phyloP scores from a whole-genome alignment of 2,113 vertebrate species.

The Myrmecophaga tridactyla region DNA sequence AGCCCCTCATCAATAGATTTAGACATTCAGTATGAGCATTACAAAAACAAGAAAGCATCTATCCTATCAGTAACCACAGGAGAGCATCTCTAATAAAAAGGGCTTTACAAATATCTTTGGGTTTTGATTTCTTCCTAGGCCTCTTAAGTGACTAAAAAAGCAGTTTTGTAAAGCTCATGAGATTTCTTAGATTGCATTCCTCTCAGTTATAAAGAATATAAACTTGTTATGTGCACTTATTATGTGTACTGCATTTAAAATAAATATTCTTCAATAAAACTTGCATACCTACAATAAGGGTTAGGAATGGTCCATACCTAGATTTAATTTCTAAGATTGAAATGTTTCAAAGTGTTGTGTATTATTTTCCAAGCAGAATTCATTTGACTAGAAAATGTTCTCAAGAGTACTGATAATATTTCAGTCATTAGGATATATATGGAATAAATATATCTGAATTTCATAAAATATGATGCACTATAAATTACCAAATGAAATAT shows the following conservation, averaged over 20 bases:
- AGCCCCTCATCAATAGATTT: conserved; percentile 9
- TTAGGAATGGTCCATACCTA: background rate
- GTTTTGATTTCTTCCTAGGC: conserved; percentile 7
- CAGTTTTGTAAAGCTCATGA: background rate
- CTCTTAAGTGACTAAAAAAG: background rate
- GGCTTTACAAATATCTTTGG: conserved; percentile 33
- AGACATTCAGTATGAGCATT: conserved; percentile 55
- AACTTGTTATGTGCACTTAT: background rate
- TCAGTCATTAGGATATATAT: background rate
- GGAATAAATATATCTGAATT: background rate
- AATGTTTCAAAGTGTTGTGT: background rate
- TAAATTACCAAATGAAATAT: too few species aligned
- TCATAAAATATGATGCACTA: too few species aligned
- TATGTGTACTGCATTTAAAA: background rate
- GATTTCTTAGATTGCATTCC: background rate
- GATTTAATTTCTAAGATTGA: background rate
- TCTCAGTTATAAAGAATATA: background rate
- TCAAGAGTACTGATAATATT: background rate
- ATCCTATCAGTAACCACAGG: conserved; percentile 39
- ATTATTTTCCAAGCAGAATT: background rate
- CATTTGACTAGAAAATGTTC: background rate
- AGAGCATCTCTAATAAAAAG: conserved; percentile 50
- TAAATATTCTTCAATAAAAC: background rate
- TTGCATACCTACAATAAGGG: background rate
- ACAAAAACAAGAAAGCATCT: conserved; percentile 62